These are phyloP conservation scores for Nemoura dubitans DNA, from an alignment of 2,888 invertebrate genomes.

Conservation along the genomic window DNA sequence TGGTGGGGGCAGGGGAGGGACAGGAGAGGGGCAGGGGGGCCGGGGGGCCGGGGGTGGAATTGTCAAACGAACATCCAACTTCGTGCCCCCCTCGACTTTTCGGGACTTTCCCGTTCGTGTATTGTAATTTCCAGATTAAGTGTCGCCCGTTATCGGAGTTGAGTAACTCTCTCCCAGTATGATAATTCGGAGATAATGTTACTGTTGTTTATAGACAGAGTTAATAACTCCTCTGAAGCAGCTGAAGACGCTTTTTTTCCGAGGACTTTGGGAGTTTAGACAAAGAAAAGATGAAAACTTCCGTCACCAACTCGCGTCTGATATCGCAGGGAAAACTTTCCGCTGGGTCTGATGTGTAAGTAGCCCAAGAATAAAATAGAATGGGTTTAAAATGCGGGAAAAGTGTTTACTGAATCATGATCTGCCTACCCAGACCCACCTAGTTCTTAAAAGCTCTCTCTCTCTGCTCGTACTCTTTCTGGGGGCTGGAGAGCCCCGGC, in stretches of 20 bases:
- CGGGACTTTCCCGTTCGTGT: not conserved
- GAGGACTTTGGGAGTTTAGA: conserved; percentile 8
- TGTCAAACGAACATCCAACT: not conserved
- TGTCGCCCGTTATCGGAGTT: not conserved
- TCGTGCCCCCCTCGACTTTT: not conserved
- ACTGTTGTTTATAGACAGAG: conserved; percentile 19
- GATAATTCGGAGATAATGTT: conserved; percentile 26
- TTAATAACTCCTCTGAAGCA: conserved; percentile 36
- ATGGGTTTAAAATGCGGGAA: conserved; percentile 45
- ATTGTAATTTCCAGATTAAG: conserved; percentile 12
- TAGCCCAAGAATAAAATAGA: conserved; percentile 22
- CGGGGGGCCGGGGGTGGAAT: not conserved
- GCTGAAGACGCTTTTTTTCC: conserved; percentile 9
- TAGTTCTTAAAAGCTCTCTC: conserved; percentile 43
- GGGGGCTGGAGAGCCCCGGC: not conserved
- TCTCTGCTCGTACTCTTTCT: not conserved
- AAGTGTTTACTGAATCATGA: conserved; percentile 49
- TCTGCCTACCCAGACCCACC: conserved; percentile 42
- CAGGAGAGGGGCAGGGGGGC: no score
- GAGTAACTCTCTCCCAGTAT: not conserved
- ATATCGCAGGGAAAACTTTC: conserved; percentile 37
- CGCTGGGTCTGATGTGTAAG: conserved; percentile 25
- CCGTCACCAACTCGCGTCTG: conserved; percentile 36
- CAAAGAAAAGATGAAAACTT: conserved; percentile 44
- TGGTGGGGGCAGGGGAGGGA: no score